Evolutionary conservation across 2,888 invertebrate species (phyloP), one percentile per base, ranked within the genome.

Genomic region (Caenorhabditis angaria): DNA sequence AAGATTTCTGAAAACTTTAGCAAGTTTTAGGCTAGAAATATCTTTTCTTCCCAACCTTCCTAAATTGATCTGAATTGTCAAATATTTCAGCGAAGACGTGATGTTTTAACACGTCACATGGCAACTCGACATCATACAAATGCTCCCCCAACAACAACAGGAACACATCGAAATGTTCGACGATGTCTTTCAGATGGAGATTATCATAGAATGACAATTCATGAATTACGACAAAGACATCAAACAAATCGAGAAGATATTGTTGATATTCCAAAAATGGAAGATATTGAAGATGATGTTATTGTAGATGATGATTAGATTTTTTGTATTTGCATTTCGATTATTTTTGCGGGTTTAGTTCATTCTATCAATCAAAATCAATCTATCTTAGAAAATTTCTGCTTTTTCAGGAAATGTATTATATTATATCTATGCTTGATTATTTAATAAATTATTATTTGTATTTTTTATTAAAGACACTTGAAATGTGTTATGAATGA

Each of bases 101-200:
- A 85, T 56, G 85, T 85, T 14, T 70, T 85, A 20, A 85, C 85
- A 8, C 80, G 85, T 27, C 85, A 85, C 68, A 85, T 85, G 84
- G 70, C 74, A n/a, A 85, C 85, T 6, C 64, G 84, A 12, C 85
- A 85, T 69, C 83, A 84, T 53, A 58, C 79, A 3, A 77, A 70
- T 29, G 78, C 80, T 8, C 62, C 77, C 24, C 54, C 75, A 0
- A 75, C 78, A 1, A 53, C 61, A n/a, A 61, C 75, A 29, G 75
- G 70, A 58, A 68, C 71, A 28, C 77, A 77, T 66, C 68, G 77
- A 6, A 76, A 76, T 58, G 73, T 75, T 24, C 60, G 80, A 65
- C 61, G 72, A 58, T 72, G 72, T 24, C 62, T 68, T 29, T 68
- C 68, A 4, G 72, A 72, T 47, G 72, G 72, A 35, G 74, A 69